phyloP scores from a whole-genome alignment of 2,113 vertebrate genomes.

The Ochotona curzoniae region DNA sequence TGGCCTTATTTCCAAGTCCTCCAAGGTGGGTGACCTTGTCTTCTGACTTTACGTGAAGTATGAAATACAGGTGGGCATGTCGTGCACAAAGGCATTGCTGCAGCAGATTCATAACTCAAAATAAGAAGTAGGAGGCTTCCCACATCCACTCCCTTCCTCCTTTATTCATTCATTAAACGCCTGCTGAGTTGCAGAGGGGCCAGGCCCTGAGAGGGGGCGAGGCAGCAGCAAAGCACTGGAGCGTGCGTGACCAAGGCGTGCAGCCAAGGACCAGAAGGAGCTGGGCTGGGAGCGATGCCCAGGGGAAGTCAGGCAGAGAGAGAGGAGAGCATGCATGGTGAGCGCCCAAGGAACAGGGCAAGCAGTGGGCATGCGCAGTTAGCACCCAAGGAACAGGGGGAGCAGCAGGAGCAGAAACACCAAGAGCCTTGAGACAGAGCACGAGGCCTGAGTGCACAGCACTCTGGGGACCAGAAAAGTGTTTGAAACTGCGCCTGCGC shows the following conservation, averaged over 20 bases:
- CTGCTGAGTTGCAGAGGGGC: background rate
- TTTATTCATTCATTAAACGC: background rate
- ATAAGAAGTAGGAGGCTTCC: background rate
- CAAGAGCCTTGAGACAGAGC: background rate
- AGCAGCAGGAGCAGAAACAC: background rate
- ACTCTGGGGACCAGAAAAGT: background rate
- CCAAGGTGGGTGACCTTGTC: background rate
- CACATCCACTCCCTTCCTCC: background rate
- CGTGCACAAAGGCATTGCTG: background rate
- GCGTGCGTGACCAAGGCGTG: background rate
- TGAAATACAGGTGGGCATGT: conserved; percentile 13
- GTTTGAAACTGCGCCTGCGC: background rate
- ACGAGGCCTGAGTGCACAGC: background rate
- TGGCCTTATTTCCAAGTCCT: background rate
- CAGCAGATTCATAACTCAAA: background rate
- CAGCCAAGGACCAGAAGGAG: background rate
- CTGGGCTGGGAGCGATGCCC: background rate
- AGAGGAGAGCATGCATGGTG: background rate
- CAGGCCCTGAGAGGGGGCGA: background rate
- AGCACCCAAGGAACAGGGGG: no score
- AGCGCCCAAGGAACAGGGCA: background rate
- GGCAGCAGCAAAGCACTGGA: background rate
- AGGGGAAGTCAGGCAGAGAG: background rate
- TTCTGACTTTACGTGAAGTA: background rate
- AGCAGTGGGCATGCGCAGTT: background rate